phyloP scores from a whole-genome alignment of 2,888 invertebrate genomes.

The Callyntrura guangdongensis region DNA sequence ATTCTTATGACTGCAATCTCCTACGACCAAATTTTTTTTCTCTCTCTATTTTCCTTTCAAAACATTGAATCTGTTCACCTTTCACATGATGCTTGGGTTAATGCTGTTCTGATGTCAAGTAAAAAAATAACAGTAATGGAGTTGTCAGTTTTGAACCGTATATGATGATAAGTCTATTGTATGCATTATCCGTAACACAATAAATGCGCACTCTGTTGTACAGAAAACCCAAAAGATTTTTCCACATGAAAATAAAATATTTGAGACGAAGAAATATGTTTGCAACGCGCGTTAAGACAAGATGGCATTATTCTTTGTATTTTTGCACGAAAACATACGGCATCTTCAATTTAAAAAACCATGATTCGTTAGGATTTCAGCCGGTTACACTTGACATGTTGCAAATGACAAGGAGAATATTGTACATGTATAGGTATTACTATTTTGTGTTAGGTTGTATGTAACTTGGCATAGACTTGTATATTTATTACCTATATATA shows the following conservation, averaged over 20 bases:
- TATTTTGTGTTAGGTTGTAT: constrained; percentile 19
- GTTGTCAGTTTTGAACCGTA: constrained; percentile 58
- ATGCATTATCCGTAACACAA: neutral
- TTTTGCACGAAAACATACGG: constrained; percentile 54
- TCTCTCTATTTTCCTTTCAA: constrained; percentile 1
- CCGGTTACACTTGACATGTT: constrained; percentile 58
- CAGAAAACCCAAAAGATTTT: neutral
- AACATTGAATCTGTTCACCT: constrained; percentile 72
- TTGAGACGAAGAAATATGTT: constrained; percentile 19
- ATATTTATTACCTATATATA: neutral
- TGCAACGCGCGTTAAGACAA: neutral
- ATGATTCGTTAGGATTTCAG: constrained; percentile 69
- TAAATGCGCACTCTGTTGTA: neutral
- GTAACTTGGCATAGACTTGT: too few species aligned
- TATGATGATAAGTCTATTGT: neutral
- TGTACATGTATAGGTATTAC: too few species aligned
- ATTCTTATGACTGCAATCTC: constrained; percentile 11
- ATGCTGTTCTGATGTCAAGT: constrained; percentile 68
- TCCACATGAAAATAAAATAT: constrained; percentile 13
- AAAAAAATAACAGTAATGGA: constrained; percentile 63
- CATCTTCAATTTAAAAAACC: constrained; percentile 57
- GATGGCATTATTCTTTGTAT: constrained; percentile 7
- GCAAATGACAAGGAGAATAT: constrained; percentile 37
- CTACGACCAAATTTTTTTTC: constrained; percentile 23
- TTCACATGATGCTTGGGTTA: constrained; percentile 46